Evolutionary conservation across 2,888 invertebrate species (phyloP), one percentile per base, ranked within the genome.

Genomic region (Drosophila tanythrix): DNA sequence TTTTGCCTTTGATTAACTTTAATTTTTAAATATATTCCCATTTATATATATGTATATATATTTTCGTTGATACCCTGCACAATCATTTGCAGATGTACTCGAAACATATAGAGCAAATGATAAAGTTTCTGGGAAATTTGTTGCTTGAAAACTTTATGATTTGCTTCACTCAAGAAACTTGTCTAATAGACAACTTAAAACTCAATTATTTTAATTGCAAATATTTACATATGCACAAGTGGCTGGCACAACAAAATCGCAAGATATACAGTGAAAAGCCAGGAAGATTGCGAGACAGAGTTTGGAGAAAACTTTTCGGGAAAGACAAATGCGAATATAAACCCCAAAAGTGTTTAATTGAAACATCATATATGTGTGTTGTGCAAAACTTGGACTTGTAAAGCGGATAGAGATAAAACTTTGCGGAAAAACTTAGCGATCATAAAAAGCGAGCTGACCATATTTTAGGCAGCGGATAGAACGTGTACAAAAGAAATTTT

Each of bases 181-280:
- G 36, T 53, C 70, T 66, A 63, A 63, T 70, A 66, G 60, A 69
- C 70, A 75, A 70, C 61, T 78, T 67, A 65, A 65, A 76, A 79
- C 76, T 79, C 66, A 80, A 79, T 79, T 80, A 79, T 76, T 73
- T 70, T 79, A 79, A 79, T 76, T 76, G 66, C 77, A 81, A 79
- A 80, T 79, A 79, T 79, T 79, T 80, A 52, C 81, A 70, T 69
- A 46, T 35, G 46, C 2, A 31, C 27, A 56, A 56, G 55, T 55
- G 56, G 46, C 46, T 57, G 31, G 57, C 40, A 18, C 25, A 18
- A 40, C 25, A 21, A 31, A 43, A n/a, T 25, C 13, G 7, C 11
- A 63, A 57, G 46, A 29, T 43, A 25, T 33, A 21, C 6, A 1
- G 15, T 15, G 27, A 50, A 59, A 51, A 36, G 11, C 40, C 31